These are phyloP conservation scores for Drosophila ercepeae DNA, from an alignment of 1,140 invertebrate genomes.

Conservation along the genomic window DNA sequence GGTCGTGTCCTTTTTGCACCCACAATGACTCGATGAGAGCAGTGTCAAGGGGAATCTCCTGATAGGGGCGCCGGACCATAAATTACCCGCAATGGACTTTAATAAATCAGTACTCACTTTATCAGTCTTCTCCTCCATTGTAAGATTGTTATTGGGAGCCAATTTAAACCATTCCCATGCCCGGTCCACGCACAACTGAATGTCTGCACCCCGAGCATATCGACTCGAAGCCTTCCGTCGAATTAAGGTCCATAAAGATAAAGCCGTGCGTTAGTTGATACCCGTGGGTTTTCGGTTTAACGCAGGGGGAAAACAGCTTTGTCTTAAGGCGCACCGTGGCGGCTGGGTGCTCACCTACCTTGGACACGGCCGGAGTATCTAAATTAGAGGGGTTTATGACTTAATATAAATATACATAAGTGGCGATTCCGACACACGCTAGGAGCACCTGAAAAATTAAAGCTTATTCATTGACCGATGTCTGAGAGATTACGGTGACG, in stretches of 20 bases:
- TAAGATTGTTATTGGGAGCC: conserved; percentile 12
- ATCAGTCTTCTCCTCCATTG: conserved; percentile 37
- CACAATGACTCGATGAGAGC: conserved; percentile 16
- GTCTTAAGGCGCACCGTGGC: conserved; percentile 36
- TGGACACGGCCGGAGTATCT: conserved; percentile 32
- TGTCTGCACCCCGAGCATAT: conserved; percentile 41
- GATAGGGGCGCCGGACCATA: conserved; percentile 3
- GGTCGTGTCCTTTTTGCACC: background rate
- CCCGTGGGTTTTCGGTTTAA: background rate
- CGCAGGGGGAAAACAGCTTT: conserved; percentile 24
- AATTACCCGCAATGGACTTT: background rate
- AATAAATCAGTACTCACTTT: conserved; percentile 36
- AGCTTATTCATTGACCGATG: conserved; percentile 40
- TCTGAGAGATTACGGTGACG: conserved; percentile 40
- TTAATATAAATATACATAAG: conserved; percentile 45
- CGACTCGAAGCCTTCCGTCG: conserved; percentile 38
- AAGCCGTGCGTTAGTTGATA: conserved; percentile 22
- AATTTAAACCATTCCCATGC: conserved; percentile 32
- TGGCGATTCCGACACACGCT: conserved; percentile 34
- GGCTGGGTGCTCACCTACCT: conserved; percentile 16
- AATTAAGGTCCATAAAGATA: conserved; percentile 37
- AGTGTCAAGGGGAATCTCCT: conserved; percentile 17
- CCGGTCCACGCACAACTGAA: conserved; percentile 39
- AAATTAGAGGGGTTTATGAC: conserved; percentile 35
- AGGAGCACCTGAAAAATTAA: conserved; percentile 42